Base-by-base conservation (phyloP, 64 coral and sea anemone genomes). In the Trachythela sp. region DNA sequence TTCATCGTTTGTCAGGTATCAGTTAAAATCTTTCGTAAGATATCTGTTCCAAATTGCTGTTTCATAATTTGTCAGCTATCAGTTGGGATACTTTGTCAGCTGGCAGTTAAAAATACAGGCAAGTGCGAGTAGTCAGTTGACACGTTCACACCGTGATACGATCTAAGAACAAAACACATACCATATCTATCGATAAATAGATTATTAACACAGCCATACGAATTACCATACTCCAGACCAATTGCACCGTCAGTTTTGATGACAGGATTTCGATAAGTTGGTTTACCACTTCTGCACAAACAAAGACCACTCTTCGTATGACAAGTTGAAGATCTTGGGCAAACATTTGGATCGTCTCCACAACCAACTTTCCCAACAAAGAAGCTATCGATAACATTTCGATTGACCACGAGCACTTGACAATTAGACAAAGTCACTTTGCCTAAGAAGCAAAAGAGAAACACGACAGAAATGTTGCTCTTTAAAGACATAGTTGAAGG, bases 311-410 rank as follows among this genome's bases (percentile, higher is more conserved):
- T 45, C 42, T 36, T 39, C 15, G 20, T 4, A 29, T 80, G 75
- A 39, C 75, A 80, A 0, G 75, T 80, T 20, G 75, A 0, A 13
- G 33, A 35, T 6, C 4, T 80, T 35, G 75, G 31, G 30, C 75
- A 80, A 35, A 80, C 17, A 80, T 30, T 80, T 36, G 30, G 2
- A 37, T 80, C 17, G 2, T 80, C 33, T 35, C 7, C 13, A 80
- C 75, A 80, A 14, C 75, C 75, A 37, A 13, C 75, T 80, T 80
- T 35, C 24, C 68, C 68, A 80, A 80, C 30, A 35, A 20, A 30
- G 34, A 80, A 80, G 34, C 75, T 80, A 30, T 80, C 75, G 13
- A 30, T 80, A 35, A 36, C 75, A 39, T 80, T 80, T 80, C 75
- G 31, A 35, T 35, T 36, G 0, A 80, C 75, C 13, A 80, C 20